phyloP scores from a whole-genome alignment of 2,797 vertebrate genomes.

The Poeciliopsis paucimaculata region DNA sequence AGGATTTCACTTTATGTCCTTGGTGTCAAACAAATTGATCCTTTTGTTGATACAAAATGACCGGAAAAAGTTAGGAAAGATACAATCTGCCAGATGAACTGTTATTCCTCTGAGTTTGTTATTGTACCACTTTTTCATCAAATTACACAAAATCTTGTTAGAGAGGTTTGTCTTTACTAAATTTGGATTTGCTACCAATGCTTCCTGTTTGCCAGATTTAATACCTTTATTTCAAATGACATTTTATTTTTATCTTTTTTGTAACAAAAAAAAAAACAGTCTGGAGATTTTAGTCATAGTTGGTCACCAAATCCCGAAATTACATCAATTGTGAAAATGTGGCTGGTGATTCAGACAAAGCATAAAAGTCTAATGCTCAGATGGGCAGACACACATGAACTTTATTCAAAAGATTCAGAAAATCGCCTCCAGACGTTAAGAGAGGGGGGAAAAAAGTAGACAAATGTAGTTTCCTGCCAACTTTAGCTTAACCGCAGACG shows the following conservation, averaged over 20 bases:
- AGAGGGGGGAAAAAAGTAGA: not conserved
- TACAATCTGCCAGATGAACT: not conserved
- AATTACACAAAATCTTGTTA: not conserved
- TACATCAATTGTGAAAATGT: not conserved
- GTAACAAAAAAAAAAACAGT: not conserved
- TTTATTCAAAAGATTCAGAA: not conserved
- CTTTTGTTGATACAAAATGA: not conserved
- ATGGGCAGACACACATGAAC: no score
- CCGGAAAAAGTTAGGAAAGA: not conserved
- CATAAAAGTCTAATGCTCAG: not conserved
- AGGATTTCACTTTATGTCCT: not conserved
- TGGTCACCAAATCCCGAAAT: not conserved
- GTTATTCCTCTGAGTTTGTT: not conserved
- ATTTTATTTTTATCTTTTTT: not conserved
- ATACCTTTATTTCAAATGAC: not conserved
- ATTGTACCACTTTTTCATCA: not conserved
- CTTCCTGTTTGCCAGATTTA: not conserved
- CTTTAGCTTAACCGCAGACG: not conserved
- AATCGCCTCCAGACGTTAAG: not conserved
- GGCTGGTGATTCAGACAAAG: not conserved
- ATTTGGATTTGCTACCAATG: not conserved
- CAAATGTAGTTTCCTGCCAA: not conserved
- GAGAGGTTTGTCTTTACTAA: not conserved
- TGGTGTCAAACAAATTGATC: not conserved
- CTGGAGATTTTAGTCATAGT: not conserved